Percentiles rank a stretch among this genome's conserved stretches.
Conservation (phyloP, 2,797 vertebrate genomes). For the Hafferia zeledoni region DNA sequence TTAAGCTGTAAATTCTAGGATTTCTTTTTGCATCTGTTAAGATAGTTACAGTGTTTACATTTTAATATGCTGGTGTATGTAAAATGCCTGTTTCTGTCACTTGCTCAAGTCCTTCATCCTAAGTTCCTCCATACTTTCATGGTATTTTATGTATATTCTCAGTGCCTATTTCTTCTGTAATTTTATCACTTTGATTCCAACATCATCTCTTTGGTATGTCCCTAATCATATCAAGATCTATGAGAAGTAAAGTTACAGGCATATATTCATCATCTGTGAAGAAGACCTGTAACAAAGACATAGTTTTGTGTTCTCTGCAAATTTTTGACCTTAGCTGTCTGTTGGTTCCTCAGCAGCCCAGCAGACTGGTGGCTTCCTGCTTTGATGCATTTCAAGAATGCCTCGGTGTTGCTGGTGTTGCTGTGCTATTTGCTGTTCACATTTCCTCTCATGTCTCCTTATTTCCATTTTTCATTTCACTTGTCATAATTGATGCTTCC, state of each 20-base stretch:
- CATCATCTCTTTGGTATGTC: background rate
- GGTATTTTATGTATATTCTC: background rate
- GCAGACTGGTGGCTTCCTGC: background rate
- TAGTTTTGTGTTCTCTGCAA: background rate
- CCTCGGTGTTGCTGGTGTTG: background rate
- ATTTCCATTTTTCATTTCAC: conserved; percentile 22
- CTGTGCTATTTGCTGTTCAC: background rate
- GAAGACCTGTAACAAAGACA: background rate
- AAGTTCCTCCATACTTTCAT: background rate
- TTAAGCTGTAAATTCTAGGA: background rate
- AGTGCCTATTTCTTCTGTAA: background rate
- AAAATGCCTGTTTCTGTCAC: background rate
- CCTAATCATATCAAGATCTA: background rate
- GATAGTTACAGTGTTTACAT: background rate
- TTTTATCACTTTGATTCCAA: background rate
- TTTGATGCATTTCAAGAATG: background rate
- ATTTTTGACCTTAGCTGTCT: background rate
- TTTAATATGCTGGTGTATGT: background rate
- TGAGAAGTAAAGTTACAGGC: background rate
- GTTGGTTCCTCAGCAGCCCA: background rate
- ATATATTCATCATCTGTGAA: background rate
- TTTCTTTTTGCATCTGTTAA: background rate
- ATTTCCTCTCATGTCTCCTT: background rate
- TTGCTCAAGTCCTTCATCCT: background rate
- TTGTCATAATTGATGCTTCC: conserved; percentile 6